Percentiles rank a stretch among this genome's conserved stretches.
Evolutionary conservation across 2,113 vertebrate species (phyloP).

Genomic region (Alosa alosa): DNA sequence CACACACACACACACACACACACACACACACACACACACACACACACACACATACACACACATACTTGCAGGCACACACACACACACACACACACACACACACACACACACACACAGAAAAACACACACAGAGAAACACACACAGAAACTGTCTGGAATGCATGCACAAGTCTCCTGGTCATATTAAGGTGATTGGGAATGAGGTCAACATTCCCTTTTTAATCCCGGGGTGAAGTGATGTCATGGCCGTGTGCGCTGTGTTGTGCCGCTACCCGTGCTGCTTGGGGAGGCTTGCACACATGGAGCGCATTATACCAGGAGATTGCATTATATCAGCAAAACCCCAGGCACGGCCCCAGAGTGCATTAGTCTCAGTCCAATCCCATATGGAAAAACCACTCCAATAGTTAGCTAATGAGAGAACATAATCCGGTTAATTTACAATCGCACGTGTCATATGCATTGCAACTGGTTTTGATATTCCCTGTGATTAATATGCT

Average conservation of each 20-base stretch:
- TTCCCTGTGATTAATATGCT: background rate
- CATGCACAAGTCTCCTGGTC: background rate
- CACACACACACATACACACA: constrained; percentile 36
- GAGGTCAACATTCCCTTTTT: constrained; percentile 7
- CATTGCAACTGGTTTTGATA: background rate
- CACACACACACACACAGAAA: constrained; percentile 11
- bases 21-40: background rate
- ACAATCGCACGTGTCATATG: background rate
- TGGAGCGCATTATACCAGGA: constrained; percentile 10
- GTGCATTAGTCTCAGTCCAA: background rate
- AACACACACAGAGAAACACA: background rate
- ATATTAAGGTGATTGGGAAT: constrained; percentile 8
- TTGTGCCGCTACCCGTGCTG: constrained; percentile 31
- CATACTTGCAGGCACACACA: constrained; percentile 30
- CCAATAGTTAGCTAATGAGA: constrained; percentile 13
- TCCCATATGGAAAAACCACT: background rate
- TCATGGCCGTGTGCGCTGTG: constrained; percentile 37
- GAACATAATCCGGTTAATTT: constrained; percentile 6
- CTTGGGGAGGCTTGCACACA: background rate
- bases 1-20: background rate
- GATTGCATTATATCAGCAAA: background rate
- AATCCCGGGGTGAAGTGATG: constrained; percentile 3
- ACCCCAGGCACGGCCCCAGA: background rate
- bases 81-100: constrained; percentile 33
- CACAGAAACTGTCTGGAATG: background rate